Evolutionary conservation across 2,113 vertebrate species (phyloP).

Genomic region (Elanoides forficatus): DNA sequence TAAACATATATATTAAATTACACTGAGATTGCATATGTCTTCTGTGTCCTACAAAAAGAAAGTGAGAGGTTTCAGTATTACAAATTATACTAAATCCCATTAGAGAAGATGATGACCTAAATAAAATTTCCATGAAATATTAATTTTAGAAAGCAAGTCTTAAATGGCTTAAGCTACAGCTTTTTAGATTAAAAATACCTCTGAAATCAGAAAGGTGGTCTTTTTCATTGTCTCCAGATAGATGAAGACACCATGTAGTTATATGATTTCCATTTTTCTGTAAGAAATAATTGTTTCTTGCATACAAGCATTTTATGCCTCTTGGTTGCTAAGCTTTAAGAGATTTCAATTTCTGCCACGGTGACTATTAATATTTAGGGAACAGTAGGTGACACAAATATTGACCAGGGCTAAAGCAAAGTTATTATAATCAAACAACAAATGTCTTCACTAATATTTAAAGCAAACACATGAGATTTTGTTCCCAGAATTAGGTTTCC

Average conservation of each 20-base stretch:
- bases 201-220: neutral
- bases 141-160: constrained; percentile 10
- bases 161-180: neutral
- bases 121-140: constrained; percentile 32
- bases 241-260: neutral
- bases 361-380: neutral
- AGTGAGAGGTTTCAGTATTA: neutral
- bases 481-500: neutral
- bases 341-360: neutral
- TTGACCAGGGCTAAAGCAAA: neutral
- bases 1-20: neutral
- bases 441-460: neutral
- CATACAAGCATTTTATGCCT: neutral
- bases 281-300: neutral
- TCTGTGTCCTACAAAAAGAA: neutral
- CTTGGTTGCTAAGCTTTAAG: neutral
- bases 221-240: neutral
- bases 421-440: neutral
- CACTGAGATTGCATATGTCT: neutral
- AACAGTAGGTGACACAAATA: neutral
- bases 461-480: neutral
- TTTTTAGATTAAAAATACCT: neutral
- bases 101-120: constrained; percentile 5
- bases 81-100: constrained; percentile 19
- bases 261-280: neutral